Evolutionary conservation across 2,113 vertebrate genomes (phyloP), one percentile per base, ranked within the genome.

Genomic region (Pogona vitticeps): DNA sequence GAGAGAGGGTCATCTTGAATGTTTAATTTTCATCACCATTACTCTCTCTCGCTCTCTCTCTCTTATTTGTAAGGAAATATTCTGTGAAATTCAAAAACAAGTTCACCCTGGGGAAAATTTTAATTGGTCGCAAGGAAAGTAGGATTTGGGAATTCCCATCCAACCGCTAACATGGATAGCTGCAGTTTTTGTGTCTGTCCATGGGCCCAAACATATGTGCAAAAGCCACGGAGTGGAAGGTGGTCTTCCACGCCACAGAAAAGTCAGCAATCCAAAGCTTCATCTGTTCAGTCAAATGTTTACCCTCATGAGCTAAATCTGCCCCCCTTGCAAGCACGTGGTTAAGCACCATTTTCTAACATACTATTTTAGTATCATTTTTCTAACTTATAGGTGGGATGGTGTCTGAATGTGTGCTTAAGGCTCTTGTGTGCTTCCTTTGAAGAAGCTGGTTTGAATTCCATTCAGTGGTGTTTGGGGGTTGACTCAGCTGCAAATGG

Each of bases 401-500:
- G 42, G 26, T 61, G 46, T 52, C 46, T 52, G 76, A 78, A 33
- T 76, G 31, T 36, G n/a, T 75, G 63, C 65, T 70, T 40, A 70
- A 59, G 76, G 33, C 28, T 38, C 26, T 71, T 78, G 76, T 58
- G 1, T 70, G 65, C 33, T 17, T 86, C 65, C 84, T 86, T 86
- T 86, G 76, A 86, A 80, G 76, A 61, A 58, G 36, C 20, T 61
- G 52, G 46, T 86, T 72, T 79, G 52, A 72, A 71, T 80, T 80
- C 76, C 28, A 40, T 65, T 79, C 67, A 38, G 76, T 79, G 65
- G 84, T 58, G 52, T 58, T 86, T 86, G 78, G 28, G 31, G 84
- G 84, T 71, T 86, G 84, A 61, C 67, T 80, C 67, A 86, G 84
- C 76, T 86, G 84, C 76, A 72, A n/a, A 58, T 23, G 52, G 76